Percentiles rank a stretch among this genome's conserved stretches.
Conservation (phyloP, 2,797 vertebrate species). For the Gymnocypris eckloni region DNA sequence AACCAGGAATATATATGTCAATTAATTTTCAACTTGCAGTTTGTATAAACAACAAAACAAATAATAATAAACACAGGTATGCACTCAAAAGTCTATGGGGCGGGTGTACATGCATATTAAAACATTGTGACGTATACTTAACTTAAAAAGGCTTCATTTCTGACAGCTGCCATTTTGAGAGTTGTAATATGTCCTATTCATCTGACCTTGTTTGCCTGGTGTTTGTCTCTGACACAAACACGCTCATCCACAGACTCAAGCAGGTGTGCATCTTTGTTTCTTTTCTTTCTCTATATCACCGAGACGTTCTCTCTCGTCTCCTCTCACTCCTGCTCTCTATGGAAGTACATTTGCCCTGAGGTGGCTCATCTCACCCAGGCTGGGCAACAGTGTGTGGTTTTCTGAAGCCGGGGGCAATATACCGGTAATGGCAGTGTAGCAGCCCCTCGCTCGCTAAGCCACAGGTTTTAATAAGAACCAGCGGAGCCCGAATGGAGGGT, state of each 20-base stretch:
- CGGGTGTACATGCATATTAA: neutral
- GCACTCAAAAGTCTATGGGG: neutral
- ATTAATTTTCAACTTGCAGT: no score
- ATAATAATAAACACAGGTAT: neutral
- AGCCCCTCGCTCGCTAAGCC: conserved; percentile 66
- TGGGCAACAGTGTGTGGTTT: conserved; percentile 57
- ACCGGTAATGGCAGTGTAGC: conserved; percentile 72
- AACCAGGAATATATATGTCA: neutral
- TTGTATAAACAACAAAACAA: no score
- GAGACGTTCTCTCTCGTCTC: neutral
- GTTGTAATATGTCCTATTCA: neutral
- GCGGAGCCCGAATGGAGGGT: conserved; percentile 79
- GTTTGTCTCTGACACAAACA: neutral
- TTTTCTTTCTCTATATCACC: neutral
- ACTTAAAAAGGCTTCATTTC: neutral
- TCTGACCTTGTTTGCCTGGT: neutral
- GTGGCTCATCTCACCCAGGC: conserved; percentile 36
- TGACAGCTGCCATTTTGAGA: neutral
- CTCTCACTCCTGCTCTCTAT: neutral
- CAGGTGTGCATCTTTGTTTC: conserved; percentile 21
- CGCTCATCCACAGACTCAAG: neutral
- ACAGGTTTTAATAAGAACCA: conserved; percentile 79
- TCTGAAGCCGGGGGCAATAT: conserved; percentile 69
- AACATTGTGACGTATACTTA: neutral
- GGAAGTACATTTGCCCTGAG: conserved; percentile 18